Base-by-base conservation (phyloP, 2,797 vertebrate species). In the Garrulus glandarius region DNA sequence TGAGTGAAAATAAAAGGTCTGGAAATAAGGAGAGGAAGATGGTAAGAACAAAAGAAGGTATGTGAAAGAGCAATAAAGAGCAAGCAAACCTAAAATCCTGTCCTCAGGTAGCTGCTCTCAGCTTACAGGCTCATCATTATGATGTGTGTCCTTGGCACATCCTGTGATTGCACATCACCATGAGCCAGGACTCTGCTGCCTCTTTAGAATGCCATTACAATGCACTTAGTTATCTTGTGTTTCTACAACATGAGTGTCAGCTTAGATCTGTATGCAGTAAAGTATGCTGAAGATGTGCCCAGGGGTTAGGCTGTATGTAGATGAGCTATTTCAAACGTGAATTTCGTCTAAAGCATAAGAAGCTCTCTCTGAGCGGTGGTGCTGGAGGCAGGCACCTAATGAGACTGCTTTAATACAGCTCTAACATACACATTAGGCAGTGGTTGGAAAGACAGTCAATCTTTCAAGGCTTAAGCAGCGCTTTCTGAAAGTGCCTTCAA, bases 401-500 rank as follows among this genome's bases (percentile, higher is more conserved):
- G 61, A 94, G 75, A 21, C 39, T 63, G n/a, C 81, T 91, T 87
- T 89, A 89, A 39, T 87, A 60, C 16, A 23, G 13, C 65, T 77
- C 76, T 89, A 83, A 83, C 64, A 36, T 59, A 78, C 60, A 37
- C 34, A 56, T 83, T 89, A 93, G 84, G 29, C 34, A 72, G 75
- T 2, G 1, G 36, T 55, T 77, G 55, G 77, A 84, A 89, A 94
- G 78, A 60, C 32, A 64, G 84, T 70, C 88, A 29, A 27, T 94
- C 86, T 91, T 93, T 84, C 92, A 89, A 74, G 49, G 60, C 77
- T 92, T 94, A 95, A 96, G 84, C 74, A 91, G 92, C 68, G 24
- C 70, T 93, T 89, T 75, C 68, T 77, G 57, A 71, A 96, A 96
- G 75, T 87, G 71, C 75, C 60, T 92, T 93, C 89, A 92, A 89